These are phyloP conservation scores for Tinea semifulvella DNA, from an alignment of 2,888 invertebrate genomes.

Conservation along the genomic window DNA sequence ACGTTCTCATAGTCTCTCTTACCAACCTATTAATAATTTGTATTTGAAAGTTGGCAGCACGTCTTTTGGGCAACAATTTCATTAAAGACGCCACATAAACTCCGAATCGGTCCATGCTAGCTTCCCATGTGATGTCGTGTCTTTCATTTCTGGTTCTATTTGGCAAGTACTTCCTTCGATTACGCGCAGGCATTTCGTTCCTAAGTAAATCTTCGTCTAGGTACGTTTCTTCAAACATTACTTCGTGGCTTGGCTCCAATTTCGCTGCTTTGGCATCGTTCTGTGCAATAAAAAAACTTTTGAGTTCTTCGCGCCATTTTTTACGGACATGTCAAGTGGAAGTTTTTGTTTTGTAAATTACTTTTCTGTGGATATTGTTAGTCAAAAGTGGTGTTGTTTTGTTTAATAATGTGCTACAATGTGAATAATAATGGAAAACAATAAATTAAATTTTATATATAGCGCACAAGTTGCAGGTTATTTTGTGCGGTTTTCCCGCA, in stretches of 20 bases:
- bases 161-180: not conserved
- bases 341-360: too few species aligned
- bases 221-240: not conserved
- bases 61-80: not conserved
- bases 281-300: not conserved
- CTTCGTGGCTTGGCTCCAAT: not conserved
- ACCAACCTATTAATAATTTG: slow-evolving; percentile 9
- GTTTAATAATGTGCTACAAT: too few species aligned
- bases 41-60: slow-evolving; percentile 3
- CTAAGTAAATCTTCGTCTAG: not conserved
- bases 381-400: too few species aligned
- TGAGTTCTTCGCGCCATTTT: too few species aligned
- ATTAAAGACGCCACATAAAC: not conserved
- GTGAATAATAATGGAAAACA: too few species aligned
- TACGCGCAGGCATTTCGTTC: not conserved
- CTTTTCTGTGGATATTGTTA: too few species aligned
- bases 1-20: slow-evolving; percentile 3
- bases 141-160: not conserved
- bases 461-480: too few species aligned
- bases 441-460: too few species aligned
- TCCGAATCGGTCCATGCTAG: slow-evolving; percentile 5
- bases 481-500: too few species aligned
- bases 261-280: not conserved
- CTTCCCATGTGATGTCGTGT: too few species aligned
- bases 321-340: too few species aligned